Conservation (phyloP, 2,888 invertebrate species). For the Aleiodes alternator region DNA sequence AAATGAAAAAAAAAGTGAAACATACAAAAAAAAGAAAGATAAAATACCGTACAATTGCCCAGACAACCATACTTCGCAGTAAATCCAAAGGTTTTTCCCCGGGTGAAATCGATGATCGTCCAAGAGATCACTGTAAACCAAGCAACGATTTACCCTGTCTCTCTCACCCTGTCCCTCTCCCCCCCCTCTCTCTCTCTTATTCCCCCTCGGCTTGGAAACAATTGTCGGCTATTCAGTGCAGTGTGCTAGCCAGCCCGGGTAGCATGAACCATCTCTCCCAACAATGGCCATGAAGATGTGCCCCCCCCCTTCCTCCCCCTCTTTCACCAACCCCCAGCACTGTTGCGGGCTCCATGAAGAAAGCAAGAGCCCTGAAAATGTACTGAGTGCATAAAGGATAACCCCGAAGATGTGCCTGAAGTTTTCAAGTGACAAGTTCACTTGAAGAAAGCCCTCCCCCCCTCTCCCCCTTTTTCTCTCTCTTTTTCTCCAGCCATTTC, state of each 20-base stretch:
- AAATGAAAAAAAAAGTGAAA: no score
- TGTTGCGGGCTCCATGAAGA: not conserved
- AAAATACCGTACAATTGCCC: not conserved
- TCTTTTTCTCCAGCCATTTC: not conserved
- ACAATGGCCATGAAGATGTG: constrained; percentile 21
- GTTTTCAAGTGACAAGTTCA: constrained; percentile 2
- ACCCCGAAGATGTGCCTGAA: constrained; percentile 4
- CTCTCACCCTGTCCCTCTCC: not conserved
- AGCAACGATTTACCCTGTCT: not conserved
- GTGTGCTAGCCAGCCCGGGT: constrained; percentile 14
- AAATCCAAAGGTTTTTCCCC: constrained; percentile 13
- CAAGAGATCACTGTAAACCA: constrained; percentile 27
- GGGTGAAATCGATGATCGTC: constrained; percentile 25
- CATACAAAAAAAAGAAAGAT: not conserved
- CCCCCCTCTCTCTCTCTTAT: not conserved
- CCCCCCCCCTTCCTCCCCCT: not conserved
- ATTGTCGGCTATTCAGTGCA: constrained; percentile 32
- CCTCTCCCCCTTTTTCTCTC: not conserved
- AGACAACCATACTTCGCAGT: not conserved
- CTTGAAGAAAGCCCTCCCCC: not conserved
- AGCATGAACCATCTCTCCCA: constrained; percentile 21
- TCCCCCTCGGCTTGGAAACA: not conserved
- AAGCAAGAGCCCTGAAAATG: constrained; percentile 24
- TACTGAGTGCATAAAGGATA: constrained; percentile 29
- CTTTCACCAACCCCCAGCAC: no score